These are phyloP conservation scores for Diadophis punctatus DNA, from an alignment of 2,113 vertebrate species.

Conservation along the genomic window DNA sequence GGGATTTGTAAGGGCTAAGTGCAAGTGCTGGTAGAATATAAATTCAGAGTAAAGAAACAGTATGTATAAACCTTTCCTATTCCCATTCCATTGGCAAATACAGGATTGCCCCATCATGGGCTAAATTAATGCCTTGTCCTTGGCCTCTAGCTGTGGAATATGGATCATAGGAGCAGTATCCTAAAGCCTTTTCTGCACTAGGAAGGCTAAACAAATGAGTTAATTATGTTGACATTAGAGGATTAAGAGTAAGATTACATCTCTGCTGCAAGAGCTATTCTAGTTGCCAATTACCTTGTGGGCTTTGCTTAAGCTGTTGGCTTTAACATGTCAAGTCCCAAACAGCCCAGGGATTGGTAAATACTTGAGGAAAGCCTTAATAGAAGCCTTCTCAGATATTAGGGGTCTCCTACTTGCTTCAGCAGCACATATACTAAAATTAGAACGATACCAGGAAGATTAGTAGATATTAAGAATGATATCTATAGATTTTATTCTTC, in stretches of 20 bases:
- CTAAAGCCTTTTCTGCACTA: background rate
- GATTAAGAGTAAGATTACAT: background rate
- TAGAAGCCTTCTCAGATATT: background rate
- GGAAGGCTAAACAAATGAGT: background rate
- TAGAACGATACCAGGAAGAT: background rate
- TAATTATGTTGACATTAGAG: background rate
- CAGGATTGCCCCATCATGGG: background rate
- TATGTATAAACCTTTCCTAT: background rate
- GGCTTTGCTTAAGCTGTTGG: background rate
- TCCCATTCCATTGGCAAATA: background rate
- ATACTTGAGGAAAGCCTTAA: background rate
- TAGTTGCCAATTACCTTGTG: background rate
- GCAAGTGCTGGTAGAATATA: background rate
- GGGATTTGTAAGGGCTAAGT: background rate
- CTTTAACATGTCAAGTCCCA: background rate
- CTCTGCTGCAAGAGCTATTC: background rate
- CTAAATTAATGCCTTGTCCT: background rate
- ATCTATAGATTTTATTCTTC: background rate
- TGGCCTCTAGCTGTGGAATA: background rate
- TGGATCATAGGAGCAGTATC: background rate
- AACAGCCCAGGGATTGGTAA: background rate
- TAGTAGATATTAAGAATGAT: background rate
- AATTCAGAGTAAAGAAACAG: too few species aligned
- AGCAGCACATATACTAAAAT: background rate
- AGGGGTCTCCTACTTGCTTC: background rate